Evolutionary conservation across 1,140 invertebrate species (phyloP).

Genomic region (Penaeus vannamei): DNA sequence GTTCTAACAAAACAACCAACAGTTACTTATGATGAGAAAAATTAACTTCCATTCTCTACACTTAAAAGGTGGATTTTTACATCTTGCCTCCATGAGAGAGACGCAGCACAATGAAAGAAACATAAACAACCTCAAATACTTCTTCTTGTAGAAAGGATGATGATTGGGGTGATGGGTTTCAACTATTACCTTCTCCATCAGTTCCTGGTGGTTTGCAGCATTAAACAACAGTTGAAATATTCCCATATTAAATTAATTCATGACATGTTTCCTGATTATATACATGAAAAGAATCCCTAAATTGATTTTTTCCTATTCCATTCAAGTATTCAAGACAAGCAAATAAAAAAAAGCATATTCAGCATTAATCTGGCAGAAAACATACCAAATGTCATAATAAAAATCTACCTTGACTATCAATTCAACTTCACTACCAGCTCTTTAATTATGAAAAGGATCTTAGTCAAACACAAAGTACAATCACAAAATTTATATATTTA

Average conservation of each 20-base stretch:
- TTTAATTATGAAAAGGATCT: constrained; percentile 32
- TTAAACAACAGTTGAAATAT: constrained; percentile 39
- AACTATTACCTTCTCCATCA: constrained; percentile 34
- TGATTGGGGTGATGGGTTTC: constrained; percentile 2
- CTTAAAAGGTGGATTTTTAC: no score
- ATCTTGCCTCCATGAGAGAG: no score
- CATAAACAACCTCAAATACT: not conserved
- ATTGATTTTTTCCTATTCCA: no score
- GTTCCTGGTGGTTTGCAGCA: constrained; percentile 39
- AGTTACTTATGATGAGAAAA: no score
- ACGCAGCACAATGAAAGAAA: no score
- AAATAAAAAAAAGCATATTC: no score
- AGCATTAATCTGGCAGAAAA: no score
- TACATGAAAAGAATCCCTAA: no score
- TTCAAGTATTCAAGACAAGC: no score
- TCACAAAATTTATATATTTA: constrained; percentile 65
- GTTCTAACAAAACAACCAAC: no score
- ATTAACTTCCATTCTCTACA: no score
- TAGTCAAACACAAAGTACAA: constrained; percentile 60
- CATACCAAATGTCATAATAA: not conserved
- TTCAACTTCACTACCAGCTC: not conserved
- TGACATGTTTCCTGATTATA: not conserved
- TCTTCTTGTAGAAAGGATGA: not conserved
- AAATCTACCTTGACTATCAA: not conserved
- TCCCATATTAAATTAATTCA: constrained; percentile 26